phyloP scores from a whole-genome alignment of 2,888 invertebrate species.

The Hypomecis punctinalis region DNA sequence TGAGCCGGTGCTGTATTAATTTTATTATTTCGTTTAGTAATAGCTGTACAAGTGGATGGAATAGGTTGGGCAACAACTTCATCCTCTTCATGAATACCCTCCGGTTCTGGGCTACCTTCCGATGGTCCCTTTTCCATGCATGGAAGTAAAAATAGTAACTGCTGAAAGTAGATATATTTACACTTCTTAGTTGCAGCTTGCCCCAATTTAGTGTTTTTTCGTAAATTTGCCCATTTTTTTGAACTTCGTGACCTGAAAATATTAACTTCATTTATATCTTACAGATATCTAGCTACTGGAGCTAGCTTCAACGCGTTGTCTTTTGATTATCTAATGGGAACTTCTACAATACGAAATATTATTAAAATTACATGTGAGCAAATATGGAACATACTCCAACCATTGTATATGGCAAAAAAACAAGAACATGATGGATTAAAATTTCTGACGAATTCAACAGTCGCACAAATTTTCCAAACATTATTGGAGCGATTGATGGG shows the following conservation, averaged over 20 bases:
- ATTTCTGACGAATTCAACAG: slow-evolving; percentile 48
- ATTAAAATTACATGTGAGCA: slow-evolving; percentile 46
- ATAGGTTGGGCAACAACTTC: slow-evolving; percentile 22
- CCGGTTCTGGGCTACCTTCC: slow-evolving; percentile 31
- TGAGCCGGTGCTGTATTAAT: slow-evolving; percentile 6
- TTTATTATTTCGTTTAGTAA: slow-evolving; percentile 20
- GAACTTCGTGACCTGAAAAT: slow-evolving; percentile 39
- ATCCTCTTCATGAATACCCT: slow-evolving; percentile 30
- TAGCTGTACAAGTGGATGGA: slow-evolving; percentile 26
- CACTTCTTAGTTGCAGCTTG: slow-evolving; percentile 42
- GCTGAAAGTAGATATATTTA: slow-evolving; percentile 43
- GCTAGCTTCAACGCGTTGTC: slow-evolving; percentile 46
- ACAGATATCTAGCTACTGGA: slow-evolving; percentile 49
- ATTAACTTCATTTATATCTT: slow-evolving; percentile 31
- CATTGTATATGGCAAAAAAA: slow-evolving; percentile 31
- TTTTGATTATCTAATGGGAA: slow-evolving; percentile 47
- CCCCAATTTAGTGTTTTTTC: slow-evolving; percentile 43
- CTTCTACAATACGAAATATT: slow-evolving; percentile 42
- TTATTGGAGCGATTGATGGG: slow-evolving; percentile 51
- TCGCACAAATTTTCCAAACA: slow-evolving; percentile 53
- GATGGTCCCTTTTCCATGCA: slow-evolving; percentile 37
- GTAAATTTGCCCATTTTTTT: slow-evolving; percentile 37
- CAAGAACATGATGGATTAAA: slow-evolving; percentile 44
- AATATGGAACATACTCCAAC: slow-evolving; percentile 38
- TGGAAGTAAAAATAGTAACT: slow-evolving; percentile 43